These are phyloP conservation scores for Channa argus DNA, from an alignment of 2,113 vertebrate genomes.

Conservation along the genomic window DNA sequence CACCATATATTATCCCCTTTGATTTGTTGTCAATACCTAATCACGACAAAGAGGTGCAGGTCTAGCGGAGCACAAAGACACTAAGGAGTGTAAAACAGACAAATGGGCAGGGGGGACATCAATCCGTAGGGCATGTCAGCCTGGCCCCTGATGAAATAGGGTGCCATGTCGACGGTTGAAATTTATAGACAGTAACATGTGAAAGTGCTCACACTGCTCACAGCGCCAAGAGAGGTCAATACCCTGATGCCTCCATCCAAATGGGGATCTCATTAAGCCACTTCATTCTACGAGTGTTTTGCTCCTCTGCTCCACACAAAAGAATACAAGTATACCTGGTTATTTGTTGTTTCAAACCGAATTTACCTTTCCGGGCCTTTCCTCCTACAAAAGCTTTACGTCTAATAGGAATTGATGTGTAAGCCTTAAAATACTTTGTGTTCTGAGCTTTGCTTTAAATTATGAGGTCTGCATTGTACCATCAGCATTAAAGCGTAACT, in stretches of 20 bases:
- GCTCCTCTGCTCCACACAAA: slow-evolving; percentile 31
- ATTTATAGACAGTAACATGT: slow-evolving; percentile 85
- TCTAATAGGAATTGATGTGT: slow-evolving; percentile 14
- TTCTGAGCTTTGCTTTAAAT: not conserved
- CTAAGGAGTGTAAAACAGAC: slow-evolving; percentile 84
- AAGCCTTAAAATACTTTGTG: not conserved
- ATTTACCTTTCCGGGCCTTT: slow-evolving; percentile 3
- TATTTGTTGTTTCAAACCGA: slow-evolving; percentile 50
- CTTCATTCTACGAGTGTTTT: slow-evolving; percentile 53
- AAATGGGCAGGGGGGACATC: slow-evolving; percentile 83
- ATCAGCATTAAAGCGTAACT: not conserved
- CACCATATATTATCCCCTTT: slow-evolving; percentile 84
- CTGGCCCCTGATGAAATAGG: slow-evolving; percentile 79
- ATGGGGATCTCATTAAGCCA: slow-evolving; percentile 75
- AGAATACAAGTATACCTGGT: slow-evolving; percentile 23
- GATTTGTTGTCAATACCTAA: slow-evolving; percentile 88
- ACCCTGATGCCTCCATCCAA: slow-evolving; percentile 71
- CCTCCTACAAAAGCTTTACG: slow-evolving; percentile 13
- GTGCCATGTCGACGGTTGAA: slow-evolving; percentile 67
- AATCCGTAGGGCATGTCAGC: slow-evolving; percentile 81
- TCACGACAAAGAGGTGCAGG: slow-evolving; percentile 78
- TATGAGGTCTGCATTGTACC: slow-evolving; percentile 1
- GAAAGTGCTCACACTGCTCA: slow-evolving; percentile 77
- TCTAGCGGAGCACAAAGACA: slow-evolving; percentile 80
- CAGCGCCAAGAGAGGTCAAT: slow-evolving; percentile 77